Conservation (phyloP, 2,113 vertebrate species). For the Aleadryas rufinucha region DNA sequence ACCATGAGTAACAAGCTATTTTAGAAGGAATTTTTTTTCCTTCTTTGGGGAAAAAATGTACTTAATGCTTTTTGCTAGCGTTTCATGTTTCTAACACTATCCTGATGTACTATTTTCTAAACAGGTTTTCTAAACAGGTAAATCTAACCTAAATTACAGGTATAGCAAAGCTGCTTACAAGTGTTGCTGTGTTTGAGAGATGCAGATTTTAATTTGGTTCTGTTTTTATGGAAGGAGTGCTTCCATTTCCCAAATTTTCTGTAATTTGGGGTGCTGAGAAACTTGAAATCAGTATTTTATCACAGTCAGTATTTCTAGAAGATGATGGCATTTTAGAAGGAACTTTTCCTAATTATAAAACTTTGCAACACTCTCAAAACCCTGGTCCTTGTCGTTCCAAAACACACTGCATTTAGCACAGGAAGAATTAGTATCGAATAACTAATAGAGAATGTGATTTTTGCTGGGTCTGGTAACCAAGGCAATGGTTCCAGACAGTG, state of each 20-base stretch:
- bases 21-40: not conserved
- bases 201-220: not conserved
- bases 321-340: not conserved
- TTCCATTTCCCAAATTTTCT: not conserved
- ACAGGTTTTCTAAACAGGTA: too few species aligned
- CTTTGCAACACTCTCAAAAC: not conserved
- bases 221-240: not conserved
- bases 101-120: not conserved
- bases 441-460: not conserved
- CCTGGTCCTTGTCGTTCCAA: not conserved
- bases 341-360: not conserved
- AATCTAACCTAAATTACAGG: too few species aligned
- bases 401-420: not conserved
- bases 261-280: not conserved
- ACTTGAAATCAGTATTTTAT: not conserved
- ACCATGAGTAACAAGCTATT: not conserved
- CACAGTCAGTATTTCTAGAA: not conserved
- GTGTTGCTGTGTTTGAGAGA: not conserved
- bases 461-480: not conserved
- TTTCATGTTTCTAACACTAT: not conserved
- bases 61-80: not conserved
- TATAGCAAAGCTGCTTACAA: not conserved
- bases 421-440: not conserved
- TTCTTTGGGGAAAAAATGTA: not conserved
- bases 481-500: not conserved